A percentile compares a stretch with the other conserved stretches of the same genome.
phyloP scores from a whole-genome alignment of 2,113 vertebrate genomes.

The Phocoena sinus region DNA sequence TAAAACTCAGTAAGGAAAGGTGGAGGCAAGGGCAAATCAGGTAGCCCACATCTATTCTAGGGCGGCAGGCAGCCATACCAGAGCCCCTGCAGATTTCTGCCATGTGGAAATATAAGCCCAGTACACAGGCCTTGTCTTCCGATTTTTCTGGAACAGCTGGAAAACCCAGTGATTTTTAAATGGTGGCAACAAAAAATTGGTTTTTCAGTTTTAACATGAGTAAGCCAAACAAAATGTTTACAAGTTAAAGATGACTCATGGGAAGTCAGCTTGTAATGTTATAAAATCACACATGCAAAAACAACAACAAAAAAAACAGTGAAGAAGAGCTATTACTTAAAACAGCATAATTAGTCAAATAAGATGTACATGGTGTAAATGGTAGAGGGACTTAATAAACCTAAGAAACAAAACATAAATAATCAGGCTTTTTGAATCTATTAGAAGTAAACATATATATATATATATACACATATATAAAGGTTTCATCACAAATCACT shows the following conservation, averaged over 20 bases:
- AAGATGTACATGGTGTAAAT: background rate
- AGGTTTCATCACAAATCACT: background rate
- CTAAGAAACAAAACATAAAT: background rate
- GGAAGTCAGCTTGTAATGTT: background rate
- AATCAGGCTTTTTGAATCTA: background rate
- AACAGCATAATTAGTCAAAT: background rate
- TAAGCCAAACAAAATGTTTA: slow-evolving; percentile 9
- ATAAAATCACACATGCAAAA: background rate
- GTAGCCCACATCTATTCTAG: accelerated
- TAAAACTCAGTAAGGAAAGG: background rate
- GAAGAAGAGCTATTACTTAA: background rate
- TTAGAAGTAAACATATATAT: background rate
- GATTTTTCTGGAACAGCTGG: background rate
- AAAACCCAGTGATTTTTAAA: background rate
- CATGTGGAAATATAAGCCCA: accelerated
- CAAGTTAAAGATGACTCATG: background rate
- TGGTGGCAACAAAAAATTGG: no score
- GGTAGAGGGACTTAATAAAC: background rate
- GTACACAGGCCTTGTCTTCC: accelerated
- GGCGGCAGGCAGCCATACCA: accelerated
- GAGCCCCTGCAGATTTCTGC: background rate
- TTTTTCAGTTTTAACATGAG: background rate
- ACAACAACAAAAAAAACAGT: background rate
- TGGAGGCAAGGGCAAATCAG: background rate
- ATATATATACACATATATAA: background rate